Percentiles rank a stretch among this genome's conserved stretches.
phyloP scores from a whole-genome alignment of 2,888 invertebrate genomes.

The Drosophila peninsularis region DNA sequence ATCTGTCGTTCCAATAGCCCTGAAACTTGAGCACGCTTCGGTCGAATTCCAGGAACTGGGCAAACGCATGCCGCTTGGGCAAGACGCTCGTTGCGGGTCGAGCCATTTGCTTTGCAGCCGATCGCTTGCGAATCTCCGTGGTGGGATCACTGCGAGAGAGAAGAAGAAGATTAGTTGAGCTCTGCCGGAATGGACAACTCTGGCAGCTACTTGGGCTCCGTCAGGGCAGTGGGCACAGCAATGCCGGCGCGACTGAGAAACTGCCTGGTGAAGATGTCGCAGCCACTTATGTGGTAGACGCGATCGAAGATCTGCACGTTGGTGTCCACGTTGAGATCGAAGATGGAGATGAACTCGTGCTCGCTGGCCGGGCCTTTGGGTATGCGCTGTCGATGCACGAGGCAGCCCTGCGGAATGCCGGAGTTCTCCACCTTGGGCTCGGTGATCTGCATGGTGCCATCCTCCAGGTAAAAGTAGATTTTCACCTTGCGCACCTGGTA shows the following conservation, averaged over 20 bases:
- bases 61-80: constrained; percentile 88
- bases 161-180: not conserved
- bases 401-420: constrained; percentile 92
- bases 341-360: constrained; percentile 91
- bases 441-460: constrained; percentile 94
- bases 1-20: constrained; percentile 95
- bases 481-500: constrained; percentile 91
- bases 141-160: constrained; percentile 84
- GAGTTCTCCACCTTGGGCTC: constrained; percentile 94
- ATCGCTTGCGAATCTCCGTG: constrained; percentile 84
- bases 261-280: constrained; percentile 94
- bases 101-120: constrained; percentile 60
- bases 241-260: constrained; percentile 94
- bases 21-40: constrained; percentile 90
- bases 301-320: constrained; percentile 93
- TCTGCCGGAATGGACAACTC: too few relatives aligned
- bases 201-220: constrained; percentile 85
- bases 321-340: constrained; percentile 94
- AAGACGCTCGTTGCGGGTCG: constrained; percentile 49
- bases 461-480: constrained; percentile 94
- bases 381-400: constrained; percentile 93
- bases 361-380: constrained; percentile 90
- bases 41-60: constrained; percentile 93
- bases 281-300: constrained; percentile 92
- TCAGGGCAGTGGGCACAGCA: constrained; percentile 90